Percentiles rank a stretch among this genome's conserved stretches.
Evolutionary conservation across 1,140 invertebrate genomes (phyloP).

Genomic region (Cydia amplana): DNA sequence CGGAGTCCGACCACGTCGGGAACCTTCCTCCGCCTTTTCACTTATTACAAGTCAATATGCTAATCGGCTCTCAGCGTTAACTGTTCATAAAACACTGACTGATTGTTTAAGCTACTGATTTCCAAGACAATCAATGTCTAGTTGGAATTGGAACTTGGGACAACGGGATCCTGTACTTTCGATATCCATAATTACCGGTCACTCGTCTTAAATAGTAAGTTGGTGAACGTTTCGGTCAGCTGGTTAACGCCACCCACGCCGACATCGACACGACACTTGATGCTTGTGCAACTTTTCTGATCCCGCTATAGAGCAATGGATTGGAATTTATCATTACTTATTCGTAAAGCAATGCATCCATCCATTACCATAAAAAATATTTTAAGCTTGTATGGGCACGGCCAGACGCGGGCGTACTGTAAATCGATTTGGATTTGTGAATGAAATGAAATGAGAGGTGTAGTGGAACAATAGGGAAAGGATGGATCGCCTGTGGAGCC

Average conservation of each 20-base stretch:
- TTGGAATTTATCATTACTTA: slow-evolving; percentile 40
- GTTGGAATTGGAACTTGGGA: background rate
- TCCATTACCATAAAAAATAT: slow-evolving; percentile 66
- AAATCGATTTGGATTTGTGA: slow-evolving; percentile 45
- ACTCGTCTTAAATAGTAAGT: slow-evolving; percentile 23
- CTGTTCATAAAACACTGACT: slow-evolving; percentile 49
- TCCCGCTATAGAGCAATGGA: slow-evolving; percentile 41
- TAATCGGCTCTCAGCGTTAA: slow-evolving; percentile 53
- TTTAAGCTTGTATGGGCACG: slow-evolving; percentile 47
- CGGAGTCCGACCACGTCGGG: slow-evolving; percentile 43
- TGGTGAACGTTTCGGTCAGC: slow-evolving; percentile 17
- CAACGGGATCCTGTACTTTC: background rate
- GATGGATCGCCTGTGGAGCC: slow-evolving; percentile 39
- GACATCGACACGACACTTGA: slow-evolving; percentile 45
- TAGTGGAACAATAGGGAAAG: slow-evolving; percentile 61
- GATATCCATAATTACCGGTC: background rate
- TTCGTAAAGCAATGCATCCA: slow-evolving; percentile 49
- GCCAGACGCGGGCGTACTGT: slow-evolving; percentile 28
- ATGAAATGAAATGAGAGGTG: slow-evolving; percentile 47
- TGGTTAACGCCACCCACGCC: slow-evolving; percentile 43
- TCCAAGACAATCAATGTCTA: slow-evolving; percentile 25
- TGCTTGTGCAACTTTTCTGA: slow-evolving; percentile 47
- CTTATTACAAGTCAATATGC: slow-evolving; percentile 66
- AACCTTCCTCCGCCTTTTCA: slow-evolving; percentile 62
- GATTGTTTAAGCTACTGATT: slow-evolving; percentile 28